Base-by-base conservation (phyloP, 1,140 invertebrate genomes). In the Papilio aristodemus region DNA sequence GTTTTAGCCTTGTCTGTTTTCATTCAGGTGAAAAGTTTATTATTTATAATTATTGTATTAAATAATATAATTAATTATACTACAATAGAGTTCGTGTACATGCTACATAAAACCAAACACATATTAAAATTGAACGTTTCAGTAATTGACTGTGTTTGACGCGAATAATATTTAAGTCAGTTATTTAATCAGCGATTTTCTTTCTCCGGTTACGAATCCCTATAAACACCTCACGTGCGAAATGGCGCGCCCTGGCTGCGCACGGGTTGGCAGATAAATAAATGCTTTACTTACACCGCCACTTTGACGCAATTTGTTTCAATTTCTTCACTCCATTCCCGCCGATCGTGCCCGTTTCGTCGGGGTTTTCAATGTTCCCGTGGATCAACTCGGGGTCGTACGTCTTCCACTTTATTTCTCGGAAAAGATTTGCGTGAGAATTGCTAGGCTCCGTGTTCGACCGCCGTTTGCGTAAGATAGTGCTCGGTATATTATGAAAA, bases 241-340 rank as follows among this genome's bases (percentile, higher is more conserved):
- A 37, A 59, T 8, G 19, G 27, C 13, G 58, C 63, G 39, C 46
- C 9, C 19, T 54, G 25, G 63, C 17, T 46, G n/a, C 70, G 64
- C 73, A 70, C 71, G 67, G 67, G 36, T 60, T 17, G 39, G 43
- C 60, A 39, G 64, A 74, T 70, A 70, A 70, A 75, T 71, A 70
- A 72, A 62, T 62, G 69, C 50, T 46, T 69, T 70, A 60, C 62
- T 69, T 66, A 72, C 62, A 68, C 68, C 62, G 38, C 58, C 74
- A 71, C 74, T 78, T 76, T 77, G 68, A 69, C 62, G 69, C 73
- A 74, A 81, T 83, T 80, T 78, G 75, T 81, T 74, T 76, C 80
- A 82, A 79, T 84, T 84, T 76, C 76, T 71, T 68, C 72, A 69
- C 72, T 64, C 70, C 38, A 67, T 72, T 72, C 71, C 54, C 68